These are phyloP conservation scores for Cephus nigrinus DNA, from an alignment of 2,888 invertebrate genomes.

Conservation along the genomic window DNA sequence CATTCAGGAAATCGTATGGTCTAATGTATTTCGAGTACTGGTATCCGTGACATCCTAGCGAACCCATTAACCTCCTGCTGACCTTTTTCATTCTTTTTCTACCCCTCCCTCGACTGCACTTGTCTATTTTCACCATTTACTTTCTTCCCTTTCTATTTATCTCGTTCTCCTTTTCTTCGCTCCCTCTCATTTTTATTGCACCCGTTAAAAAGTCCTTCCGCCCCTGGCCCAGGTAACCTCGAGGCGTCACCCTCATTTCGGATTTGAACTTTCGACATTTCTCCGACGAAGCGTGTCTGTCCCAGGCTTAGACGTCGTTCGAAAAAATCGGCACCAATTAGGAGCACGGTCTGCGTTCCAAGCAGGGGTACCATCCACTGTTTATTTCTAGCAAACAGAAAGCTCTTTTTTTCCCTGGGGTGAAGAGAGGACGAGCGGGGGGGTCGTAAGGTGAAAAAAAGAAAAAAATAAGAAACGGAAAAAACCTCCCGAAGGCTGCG, in stretches of 20 bases:
- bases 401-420: not conserved
- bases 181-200: conserved; percentile 12
- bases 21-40: conserved; percentile 31
- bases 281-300: not conserved
- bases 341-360: conserved; percentile 11
- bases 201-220: not conserved
- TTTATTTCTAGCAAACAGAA: conserved; percentile 44
- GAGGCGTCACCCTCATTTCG: not conserved
- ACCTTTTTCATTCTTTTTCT: conserved; percentile 29
- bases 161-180: not conserved
- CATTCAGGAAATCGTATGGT: conserved; percentile 37
- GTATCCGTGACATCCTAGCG: conserved; percentile 47
- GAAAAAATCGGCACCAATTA: conserved; percentile 32
- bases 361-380: conserved; percentile 24
- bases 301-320: not conserved
- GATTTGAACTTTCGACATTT: not conserved
- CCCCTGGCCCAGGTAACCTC: not conserved
- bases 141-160: conserved; percentile 13
- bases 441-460: conserved; percentile 20
- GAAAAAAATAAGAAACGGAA: conserved; percentile 15
- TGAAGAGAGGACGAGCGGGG: conserved; percentile 15
- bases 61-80: conserved; percentile 44
- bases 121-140: conserved; percentile 24
- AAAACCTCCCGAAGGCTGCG: not conserved
- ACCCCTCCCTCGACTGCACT: conserved; percentile 14